Evolutionary conservation across 1,140 invertebrate species (phyloP).

Genomic region (Aleiodes sp.): DNA sequence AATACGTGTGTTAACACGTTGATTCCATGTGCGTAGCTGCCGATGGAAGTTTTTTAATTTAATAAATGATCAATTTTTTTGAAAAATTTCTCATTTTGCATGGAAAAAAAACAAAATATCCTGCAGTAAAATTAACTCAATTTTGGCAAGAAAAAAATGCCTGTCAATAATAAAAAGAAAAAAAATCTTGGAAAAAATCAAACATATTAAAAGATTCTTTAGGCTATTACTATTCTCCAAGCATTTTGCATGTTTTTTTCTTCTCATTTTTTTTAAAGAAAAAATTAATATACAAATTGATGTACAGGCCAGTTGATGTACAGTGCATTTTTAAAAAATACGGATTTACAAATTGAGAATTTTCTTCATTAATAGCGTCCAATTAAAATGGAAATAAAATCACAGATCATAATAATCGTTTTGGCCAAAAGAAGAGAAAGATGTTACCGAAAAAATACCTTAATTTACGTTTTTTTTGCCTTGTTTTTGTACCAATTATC

Average conservation of each 20-base stretch:
- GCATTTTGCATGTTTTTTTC: background rate
- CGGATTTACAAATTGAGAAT: background rate
- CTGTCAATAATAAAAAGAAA: slow-evolving; percentile 3
- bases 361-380: background rate
- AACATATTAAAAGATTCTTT: background rate
- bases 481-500: slow-evolving; percentile 13
- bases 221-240: background rate
- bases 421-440: slow-evolving; percentile 11
- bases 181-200: background rate
- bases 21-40: slow-evolving; percentile 48
- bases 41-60: slow-evolving; percentile 41
- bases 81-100: slow-evolving; percentile 17
- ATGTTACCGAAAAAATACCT: background rate
- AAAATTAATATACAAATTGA: slow-evolving; percentile 16
- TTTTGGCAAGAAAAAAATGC: slow-evolving; percentile 4
- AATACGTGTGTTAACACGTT: slow-evolving; percentile 48
- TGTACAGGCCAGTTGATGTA: slow-evolving; percentile 17
- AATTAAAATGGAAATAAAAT: slow-evolving; percentile 17
- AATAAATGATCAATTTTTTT: slow-evolving; percentile 26
- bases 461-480: slow-evolving; percentile 6
- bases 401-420: slow-evolving; percentile 13
- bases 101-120: background rate
- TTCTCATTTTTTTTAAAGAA: background rate
- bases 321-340: slow-evolving; percentile 6
- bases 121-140: background rate